Conservation (phyloP, 2,113 vertebrate genomes). For the Canis aureus region DNA sequence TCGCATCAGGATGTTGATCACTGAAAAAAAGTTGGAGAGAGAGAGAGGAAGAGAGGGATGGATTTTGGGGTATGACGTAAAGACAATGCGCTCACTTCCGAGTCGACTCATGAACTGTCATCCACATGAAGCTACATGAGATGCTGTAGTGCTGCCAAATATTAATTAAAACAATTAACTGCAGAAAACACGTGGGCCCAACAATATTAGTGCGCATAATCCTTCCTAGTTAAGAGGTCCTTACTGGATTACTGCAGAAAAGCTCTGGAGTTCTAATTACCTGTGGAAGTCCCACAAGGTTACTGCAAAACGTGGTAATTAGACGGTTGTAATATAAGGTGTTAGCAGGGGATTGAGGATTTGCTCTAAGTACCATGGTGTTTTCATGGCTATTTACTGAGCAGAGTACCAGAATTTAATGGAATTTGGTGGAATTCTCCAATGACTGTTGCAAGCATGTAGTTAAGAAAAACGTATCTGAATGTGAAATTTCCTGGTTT, state of each 20-base stretch:
- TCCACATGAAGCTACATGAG: constrained; percentile 66
- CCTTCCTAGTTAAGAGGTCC: constrained; percentile 88
- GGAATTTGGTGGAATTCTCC: constrained; percentile 84
- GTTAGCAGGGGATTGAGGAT: constrained; percentile 86
- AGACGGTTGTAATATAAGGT: constrained; percentile 86
- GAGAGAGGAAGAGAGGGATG: rapidly evolving
- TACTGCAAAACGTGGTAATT: constrained; percentile 87
- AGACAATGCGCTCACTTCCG: neutral
- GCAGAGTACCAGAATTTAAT: constrained; percentile 82
- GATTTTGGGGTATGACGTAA: neutral
- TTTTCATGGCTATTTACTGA: constrained; percentile 87
- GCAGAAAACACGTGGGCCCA: constrained; percentile 79
- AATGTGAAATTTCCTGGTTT: neutral
- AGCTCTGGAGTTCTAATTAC: constrained; percentile 89
- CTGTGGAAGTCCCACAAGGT: constrained; percentile 87
- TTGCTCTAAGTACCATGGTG: constrained; percentile 85
- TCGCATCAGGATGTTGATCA: neutral
- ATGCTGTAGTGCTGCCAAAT: constrained; percentile 83
- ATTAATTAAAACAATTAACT: constrained; percentile 90
- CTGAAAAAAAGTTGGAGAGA: neutral
- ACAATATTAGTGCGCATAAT: constrained; percentile 87
- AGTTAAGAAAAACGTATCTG: constrained; percentile 69
- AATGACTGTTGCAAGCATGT: neutral
- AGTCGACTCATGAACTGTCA: constrained; percentile 42
- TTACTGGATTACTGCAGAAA: constrained; percentile 87